phyloP scores from a whole-genome alignment of 2,797 vertebrate genomes.

The Scyliorhinus canicula region DNA sequence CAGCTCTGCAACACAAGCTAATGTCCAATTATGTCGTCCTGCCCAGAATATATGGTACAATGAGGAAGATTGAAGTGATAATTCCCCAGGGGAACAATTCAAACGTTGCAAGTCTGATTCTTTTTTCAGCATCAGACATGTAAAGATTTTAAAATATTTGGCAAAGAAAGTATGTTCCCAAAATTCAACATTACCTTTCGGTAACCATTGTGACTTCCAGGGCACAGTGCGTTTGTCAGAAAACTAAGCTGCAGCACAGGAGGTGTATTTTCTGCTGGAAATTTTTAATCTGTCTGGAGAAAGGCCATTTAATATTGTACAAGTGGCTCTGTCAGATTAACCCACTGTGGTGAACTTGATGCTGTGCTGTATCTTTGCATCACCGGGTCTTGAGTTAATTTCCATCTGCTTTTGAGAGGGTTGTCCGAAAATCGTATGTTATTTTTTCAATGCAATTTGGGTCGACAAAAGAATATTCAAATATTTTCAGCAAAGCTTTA shows the following conservation, averaged over 20 bases:
- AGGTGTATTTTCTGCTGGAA: neutral
- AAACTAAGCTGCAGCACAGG: neutral
- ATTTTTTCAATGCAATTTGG: slow-evolving; percentile 9
- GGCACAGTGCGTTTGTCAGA: neutral
- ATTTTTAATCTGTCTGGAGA: slow-evolving; percentile 7
- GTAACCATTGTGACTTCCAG: neutral
- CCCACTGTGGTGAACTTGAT: slow-evolving; percentile 15
- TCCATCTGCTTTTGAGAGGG: neutral
- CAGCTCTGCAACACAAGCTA: neutral
- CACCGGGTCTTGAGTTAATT: neutral
- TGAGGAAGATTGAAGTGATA: neutral
- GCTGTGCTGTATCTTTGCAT: neutral
- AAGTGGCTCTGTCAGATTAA: neutral
- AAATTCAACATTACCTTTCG: neutral
- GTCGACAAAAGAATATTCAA: neutral
- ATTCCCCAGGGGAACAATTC: neutral
- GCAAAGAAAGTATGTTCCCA: neutral
- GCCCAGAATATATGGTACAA: neutral
- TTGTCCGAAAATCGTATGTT: neutral
- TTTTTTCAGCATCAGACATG: neutral
- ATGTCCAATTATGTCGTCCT: neutral
- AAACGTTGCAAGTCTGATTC: neutral
- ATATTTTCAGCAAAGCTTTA: neutral
- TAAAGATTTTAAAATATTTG: neutral
- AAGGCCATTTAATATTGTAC: slow-evolving; percentile 7